These are phyloP conservation scores for Hippolais icterina DNA, from an alignment of 2,113 vertebrate species.

Conservation along the genomic window DNA sequence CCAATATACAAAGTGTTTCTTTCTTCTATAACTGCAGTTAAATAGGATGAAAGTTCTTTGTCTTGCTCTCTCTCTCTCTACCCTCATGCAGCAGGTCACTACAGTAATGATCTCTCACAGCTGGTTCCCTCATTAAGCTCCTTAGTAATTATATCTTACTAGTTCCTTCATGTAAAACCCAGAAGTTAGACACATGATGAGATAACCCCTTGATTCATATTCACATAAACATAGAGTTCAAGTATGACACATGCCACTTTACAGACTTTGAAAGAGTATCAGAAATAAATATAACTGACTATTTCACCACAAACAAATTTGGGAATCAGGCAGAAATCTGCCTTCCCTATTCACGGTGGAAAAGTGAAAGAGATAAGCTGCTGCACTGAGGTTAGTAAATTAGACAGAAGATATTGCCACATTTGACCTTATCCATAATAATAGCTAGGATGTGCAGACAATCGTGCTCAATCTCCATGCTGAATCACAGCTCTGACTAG, in stretches of 20 bases:
- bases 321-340: not conserved
- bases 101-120: conserved; percentile 42
- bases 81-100: conserved; percentile 35
- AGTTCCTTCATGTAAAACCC: not conserved
- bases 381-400: not conserved
- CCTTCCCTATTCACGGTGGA: not conserved
- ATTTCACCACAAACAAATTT: not conserved
- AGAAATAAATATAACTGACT: not conserved
- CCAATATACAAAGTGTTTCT: not conserved
- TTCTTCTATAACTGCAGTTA: not conserved
- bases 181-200: not conserved
- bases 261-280: not conserved
- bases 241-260: not conserved
- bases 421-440: not conserved
- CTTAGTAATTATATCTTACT: conserved; percentile 6
- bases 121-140: conserved; percentile 26
- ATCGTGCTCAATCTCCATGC: not conserved
- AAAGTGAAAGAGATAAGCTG: not conserved
- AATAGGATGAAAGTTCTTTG: conserved; percentile 31
- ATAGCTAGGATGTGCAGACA: not conserved
- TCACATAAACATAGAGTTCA: not conserved
- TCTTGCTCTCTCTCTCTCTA: not conserved
- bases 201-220: not conserved
- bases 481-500: not conserved
- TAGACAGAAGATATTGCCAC: not conserved